phyloP scores from a whole-genome alignment of 2,113 vertebrate genomes.

The Probosciger aterrimus region DNA sequence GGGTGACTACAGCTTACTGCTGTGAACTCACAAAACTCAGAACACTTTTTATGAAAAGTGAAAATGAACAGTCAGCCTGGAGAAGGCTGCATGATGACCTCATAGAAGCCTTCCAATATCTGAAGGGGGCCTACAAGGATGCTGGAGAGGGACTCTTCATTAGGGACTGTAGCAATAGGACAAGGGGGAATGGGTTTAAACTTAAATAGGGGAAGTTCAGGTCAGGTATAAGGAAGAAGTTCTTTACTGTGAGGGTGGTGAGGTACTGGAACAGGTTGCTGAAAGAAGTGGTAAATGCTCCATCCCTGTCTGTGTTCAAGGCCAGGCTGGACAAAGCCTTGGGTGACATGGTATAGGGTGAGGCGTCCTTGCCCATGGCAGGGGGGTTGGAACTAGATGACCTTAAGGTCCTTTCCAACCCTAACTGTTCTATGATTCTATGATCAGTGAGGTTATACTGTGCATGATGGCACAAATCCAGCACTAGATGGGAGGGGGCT shows the following conservation, averaged over 20 bases:
- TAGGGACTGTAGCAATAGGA: neutral
- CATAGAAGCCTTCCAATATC: neutral
- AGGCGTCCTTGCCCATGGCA: neutral
- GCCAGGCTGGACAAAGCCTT: neutral
- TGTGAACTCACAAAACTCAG: neutral
- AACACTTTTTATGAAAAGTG: neutral
- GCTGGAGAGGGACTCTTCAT: neutral
- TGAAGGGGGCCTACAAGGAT: neutral
- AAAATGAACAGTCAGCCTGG: neutral
- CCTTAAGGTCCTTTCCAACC: neutral
- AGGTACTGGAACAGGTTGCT: neutral
- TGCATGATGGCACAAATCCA: neutral
- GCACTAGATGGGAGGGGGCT: accelerated
- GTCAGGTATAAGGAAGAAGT: neutral
- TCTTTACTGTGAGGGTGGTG: neutral
- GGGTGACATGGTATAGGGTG: too few species aligned
- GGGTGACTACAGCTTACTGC: neutral
- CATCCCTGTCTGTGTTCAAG: neutral
- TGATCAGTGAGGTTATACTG: neutral
- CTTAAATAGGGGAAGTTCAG: neutral
- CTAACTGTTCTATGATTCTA: neutral
- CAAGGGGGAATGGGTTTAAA: neutral
- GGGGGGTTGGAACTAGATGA: neutral
- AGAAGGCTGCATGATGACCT: neutral
- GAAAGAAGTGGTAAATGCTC: neutral